Evolutionary conservation across 2,888 invertebrate species (phyloP), one percentile per base, ranked within the genome.

Genomic region (Tinea semifulvella): DNA sequence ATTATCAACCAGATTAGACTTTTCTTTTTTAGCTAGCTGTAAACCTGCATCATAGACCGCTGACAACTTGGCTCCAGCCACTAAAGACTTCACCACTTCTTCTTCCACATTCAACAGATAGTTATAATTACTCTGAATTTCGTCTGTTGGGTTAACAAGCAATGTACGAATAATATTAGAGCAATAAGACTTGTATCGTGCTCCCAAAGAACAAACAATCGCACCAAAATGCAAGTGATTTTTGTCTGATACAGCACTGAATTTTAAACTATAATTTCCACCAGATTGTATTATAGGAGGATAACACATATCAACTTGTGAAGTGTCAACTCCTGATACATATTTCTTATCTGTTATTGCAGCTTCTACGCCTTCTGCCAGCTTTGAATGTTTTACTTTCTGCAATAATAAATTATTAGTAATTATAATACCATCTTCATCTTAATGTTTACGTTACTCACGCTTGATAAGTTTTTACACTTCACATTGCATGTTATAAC

Each of bases 271-370:
- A 76, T 98, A 99, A 62, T 92, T 89, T n/a, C 98, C 98, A 6
- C 99, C 99, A 25, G 98, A 98, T 68, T 99, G 99, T 58, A 99
- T 95, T 47, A 99, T 99, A 0, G 99, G 94, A 0, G 98, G 96
- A 67, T 98, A 99, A 63, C 98, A 99, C 88, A 96, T 94, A 61
- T 99, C 98, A 2, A 98, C 85, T 66, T 96, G 91, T 18, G 88
- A 86, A 2, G 90, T 87, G 72, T 97, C 97, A 1, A 96, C 90
- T 1, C 93, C 92, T 7, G 91, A 87, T 1, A 98, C 94, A 70
- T 96, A 97, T 74, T 98, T 98, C 63, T 96, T 96, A 65, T 97
- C 96, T n/a, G 89, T 88, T 57, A 97, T 87, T 1, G 96, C 96
- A 10, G 90, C 85, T 67, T 98, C 98, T 1, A 98, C 94, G 7